Evolutionary conservation across 2,113 vertebrate genomes (phyloP), one percentile per base, ranked within the genome.

Genomic region (Bothrops jararaca): DNA sequence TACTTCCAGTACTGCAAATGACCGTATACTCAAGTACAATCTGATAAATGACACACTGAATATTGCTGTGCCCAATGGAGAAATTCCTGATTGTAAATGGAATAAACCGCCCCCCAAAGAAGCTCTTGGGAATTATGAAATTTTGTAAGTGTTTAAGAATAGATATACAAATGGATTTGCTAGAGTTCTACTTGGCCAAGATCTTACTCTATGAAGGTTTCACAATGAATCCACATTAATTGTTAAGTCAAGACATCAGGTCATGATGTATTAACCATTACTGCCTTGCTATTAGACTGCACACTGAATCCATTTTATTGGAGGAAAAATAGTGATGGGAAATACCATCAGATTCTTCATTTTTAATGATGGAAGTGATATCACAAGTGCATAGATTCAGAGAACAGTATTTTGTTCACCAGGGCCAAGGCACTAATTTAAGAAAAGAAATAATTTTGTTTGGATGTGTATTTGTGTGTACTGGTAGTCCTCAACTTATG

Each of bases 1-100:
- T 80, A 99, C 99, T 90, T 99, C 99, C 96, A 99, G 99, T 97
- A 99, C 99, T 0, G 99, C 99, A 89, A 99, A 99, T 0, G 99
- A 99, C 93, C 99, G 99, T 2, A 99, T 99, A 96, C 97, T 99
- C 42, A 99, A 99, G 95, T 99, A 99, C 94, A 99, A 99, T 97
- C 98, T 99, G 64, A 99, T 99, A 93, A 99, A 99, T 5, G 99
- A 99, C 97, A 99, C 99, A 0, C 98, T 99, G 53, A 99, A 99
- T 93, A 99, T 99, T 0, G 99, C 99, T 0, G 98, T 98, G 13
- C 99, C 99, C 3, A 99, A 98, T 0, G 98, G 98, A 0, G 99
- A 99, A 60, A 98, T 99, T 92, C 99, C 99, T 1, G 99, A 99
- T 97, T 98, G 98, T 95, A 98, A 98, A 89, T 99, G 98, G 98